phyloP scores from a whole-genome alignment of 2,888 invertebrate species.

The Ormyrus pomaceus region DNA sequence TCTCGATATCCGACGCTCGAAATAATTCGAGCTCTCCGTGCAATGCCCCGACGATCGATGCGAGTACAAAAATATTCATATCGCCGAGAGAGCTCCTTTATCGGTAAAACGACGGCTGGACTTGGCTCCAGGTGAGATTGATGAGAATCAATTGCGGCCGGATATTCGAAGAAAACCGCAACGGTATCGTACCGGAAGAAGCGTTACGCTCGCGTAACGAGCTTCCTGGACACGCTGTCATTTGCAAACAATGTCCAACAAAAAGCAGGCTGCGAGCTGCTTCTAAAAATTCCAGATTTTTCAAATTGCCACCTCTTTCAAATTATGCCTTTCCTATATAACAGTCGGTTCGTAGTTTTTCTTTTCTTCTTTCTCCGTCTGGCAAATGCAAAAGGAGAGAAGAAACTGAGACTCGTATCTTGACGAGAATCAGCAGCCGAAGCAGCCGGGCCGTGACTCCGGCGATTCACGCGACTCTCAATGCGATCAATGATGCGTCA shows the following conservation, averaged over 20 bases:
- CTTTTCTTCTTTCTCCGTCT: no score
- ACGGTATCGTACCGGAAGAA: constrained; percentile 54
- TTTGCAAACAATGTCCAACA: constrained; percentile 48
- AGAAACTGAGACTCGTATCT: constrained; percentile 46
- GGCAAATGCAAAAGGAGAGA: neutral
- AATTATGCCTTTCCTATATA: no score
- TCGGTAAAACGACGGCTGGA: no score
- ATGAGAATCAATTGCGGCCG: constrained; percentile 54
- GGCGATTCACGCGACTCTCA: constrained; percentile 47
- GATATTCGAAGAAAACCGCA: constrained; percentile 57
- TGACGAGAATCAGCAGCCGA: constrained; percentile 47
- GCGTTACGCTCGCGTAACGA: constrained; percentile 50
- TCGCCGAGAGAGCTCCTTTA: no score
- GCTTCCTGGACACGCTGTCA: constrained; percentile 38
- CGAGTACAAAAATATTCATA: no score
- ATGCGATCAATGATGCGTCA: constrained; percentile 52
- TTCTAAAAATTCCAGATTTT: neutral
- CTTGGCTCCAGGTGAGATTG: neutral
- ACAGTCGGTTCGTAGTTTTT: no score
- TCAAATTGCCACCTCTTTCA: neutral
- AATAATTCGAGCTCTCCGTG: neutral
- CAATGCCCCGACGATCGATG: no score
- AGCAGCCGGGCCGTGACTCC: constrained; percentile 51
- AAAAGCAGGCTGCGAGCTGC: neutral
- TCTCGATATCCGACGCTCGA: neutral